Evolutionary conservation across 92 coral and sea anemone genomes (phyloP).

Genomic region (Zoanthus solanderi): DNA sequence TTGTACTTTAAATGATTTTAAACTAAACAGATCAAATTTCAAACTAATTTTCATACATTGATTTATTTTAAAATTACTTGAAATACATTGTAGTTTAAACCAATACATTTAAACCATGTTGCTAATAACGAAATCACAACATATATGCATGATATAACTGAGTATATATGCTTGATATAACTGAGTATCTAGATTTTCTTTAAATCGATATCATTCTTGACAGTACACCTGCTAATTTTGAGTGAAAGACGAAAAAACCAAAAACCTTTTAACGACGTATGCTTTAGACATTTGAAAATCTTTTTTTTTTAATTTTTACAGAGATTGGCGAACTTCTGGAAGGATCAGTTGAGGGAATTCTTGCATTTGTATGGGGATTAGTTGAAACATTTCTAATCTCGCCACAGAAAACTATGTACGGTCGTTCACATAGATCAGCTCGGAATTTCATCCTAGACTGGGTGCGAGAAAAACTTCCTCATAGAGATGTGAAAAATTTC

Average conservation of each 20-base stretch:
- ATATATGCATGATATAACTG: too few species aligned
- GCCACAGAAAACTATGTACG: slow-evolving; percentile 76
- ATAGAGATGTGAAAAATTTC: slow-evolving; percentile 79
- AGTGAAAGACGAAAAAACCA: background rate
- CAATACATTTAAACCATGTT: too few species aligned
- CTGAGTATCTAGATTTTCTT: too few species aligned
- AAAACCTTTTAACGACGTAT: background rate
- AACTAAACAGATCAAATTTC: too few species aligned
- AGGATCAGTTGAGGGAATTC: slow-evolving; percentile 71
- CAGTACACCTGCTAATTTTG: background rate
- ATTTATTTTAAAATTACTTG: too few species aligned
- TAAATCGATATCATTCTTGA: too few species aligned
- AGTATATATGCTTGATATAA: too few species aligned
- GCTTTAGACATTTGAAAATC: background rate
- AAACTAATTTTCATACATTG: too few species aligned
- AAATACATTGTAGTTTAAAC: too few species aligned
- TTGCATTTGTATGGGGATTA: slow-evolving; percentile 84
- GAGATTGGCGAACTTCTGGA: slow-evolving; percentile 67
- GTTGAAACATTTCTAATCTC: slow-evolving; percentile 74
- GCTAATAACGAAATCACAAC: too few species aligned
- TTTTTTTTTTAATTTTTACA: slow-evolving; percentile 31
- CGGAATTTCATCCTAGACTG: slow-evolving; percentile 84
- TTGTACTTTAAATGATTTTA: too few species aligned
- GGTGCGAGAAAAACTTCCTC: slow-evolving; percentile 88
- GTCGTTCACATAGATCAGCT: slow-evolving; percentile 79